Evolutionary conservation across 1,140 invertebrate species (phyloP), one percentile per base, ranked within the genome.

Genomic region (Lethrus apterus): DNA sequence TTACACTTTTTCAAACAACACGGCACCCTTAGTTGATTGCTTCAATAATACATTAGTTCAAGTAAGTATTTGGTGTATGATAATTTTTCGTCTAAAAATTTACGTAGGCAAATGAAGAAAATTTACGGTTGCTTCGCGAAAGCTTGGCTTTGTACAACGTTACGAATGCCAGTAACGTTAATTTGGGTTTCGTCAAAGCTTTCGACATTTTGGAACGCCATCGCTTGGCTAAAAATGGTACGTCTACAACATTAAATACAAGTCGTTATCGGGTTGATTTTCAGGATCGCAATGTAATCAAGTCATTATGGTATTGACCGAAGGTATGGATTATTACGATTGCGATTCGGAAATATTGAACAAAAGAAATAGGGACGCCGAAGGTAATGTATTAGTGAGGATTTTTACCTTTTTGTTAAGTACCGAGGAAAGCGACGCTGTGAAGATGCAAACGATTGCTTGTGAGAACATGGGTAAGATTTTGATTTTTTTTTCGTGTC

Each of bases 341-440:
- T 94, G 86, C 55, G 46, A 52, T 3, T 82, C 97, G 33, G 76
- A 88, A 58, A 70, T 77, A 47, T 93, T 87, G 68, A 98, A 97
- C 86, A 70, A 76, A 48, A 90, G 85, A 69, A 98, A 98, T 67
- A 89, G 82, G 81, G 72, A 74, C 21, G 73, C 80, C 48, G 74
- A 78, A 55, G 86, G 80, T 67, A 81, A 89, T 49, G 24, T 21
- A 13, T 26, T 7, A 35, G 89, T 97, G 8, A 76, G 96, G 55
- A 84, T 99, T 48, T 99, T 99, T 70, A 97, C 96, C 18, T 99
- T 97, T 76, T 74, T 98, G 48, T 92, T 99, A 69, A 93, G 94
- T 34, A 79, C 89, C 62, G 93, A 98, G 72, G 79, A 85, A 53
- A 68, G 79, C 4, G 84, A 88, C 66, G 80, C 83, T 13, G 73